Evolutionary conservation across 2,888 invertebrate species (phyloP), one percentile per base, ranked within the genome.

Genomic region (Agrochola macilenta): DNA sequence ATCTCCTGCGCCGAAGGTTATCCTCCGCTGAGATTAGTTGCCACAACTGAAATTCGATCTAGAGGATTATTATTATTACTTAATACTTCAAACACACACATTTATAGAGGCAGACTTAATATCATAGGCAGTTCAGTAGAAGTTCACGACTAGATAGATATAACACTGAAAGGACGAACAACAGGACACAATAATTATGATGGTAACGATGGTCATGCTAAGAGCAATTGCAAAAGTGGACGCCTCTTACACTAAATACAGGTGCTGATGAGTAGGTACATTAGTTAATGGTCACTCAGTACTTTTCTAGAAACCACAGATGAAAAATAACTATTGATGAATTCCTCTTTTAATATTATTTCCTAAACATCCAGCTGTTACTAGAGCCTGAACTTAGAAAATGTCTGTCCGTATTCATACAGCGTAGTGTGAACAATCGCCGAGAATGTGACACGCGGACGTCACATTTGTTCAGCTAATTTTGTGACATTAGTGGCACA

Each of bases 381-480:
- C 35, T 72, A 20, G 54, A 35, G 57, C 58, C 82, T n/a, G 43
- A 83, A 58, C 49, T 39, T 26, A 23, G 49, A n/a, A 68, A 60
- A 39, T 61, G 64, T 30, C 61, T 49, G 64, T 61, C 39, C 35
- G 69, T 65, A 80, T 82, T 65, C 65, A 76, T 39, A 60, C 52
- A 63, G 20, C 84, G 69, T 64, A 9, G 30, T 39, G 46, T 60
- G 72, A 54, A 70, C 72, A 69, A 61, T 63, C 54, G 46, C 12
- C 46, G 54, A 57, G 76, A 81, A 84, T 83, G 84, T 76, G 84
- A 76, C 39, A 69, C 49, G 68, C 23, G 43, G 73, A 57, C 52
- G 64, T 54, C 49, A 57, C 35, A 73, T 74, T 70, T 70, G 68
- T 70, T 63, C 81, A 17, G 63, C 52, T 71, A 81, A 84, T 84